phyloP scores from a whole-genome alignment of 2,797 vertebrate genomes.

The Scomberomorus guttatus region DNA sequence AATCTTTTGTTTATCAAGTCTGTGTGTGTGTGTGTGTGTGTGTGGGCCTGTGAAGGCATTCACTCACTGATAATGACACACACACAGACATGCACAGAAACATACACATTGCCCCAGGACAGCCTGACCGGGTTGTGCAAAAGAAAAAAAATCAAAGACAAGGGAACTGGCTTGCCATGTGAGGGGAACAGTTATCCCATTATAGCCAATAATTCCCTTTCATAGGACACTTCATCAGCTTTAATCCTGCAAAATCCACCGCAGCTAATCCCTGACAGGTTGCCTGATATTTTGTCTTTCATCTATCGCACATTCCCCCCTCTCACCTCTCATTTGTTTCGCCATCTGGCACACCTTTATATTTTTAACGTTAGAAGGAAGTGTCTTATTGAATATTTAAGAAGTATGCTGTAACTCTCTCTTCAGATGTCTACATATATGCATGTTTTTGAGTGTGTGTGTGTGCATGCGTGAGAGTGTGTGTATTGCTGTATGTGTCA shows the following conservation, averaged over 20 bases:
- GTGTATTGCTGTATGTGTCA: not conserved
- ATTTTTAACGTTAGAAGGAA: slow-evolving; percentile 13
- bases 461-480: not conserved
- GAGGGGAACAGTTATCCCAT: slow-evolving; percentile 60
- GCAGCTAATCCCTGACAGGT: slow-evolving; percentile 52
- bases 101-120: not conserved
- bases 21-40: slow-evolving; percentile 19
- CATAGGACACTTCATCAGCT: slow-evolving; percentile 63
- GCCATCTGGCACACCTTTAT: not conserved
- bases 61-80: slow-evolving; percentile 17
- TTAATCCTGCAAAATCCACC: slow-evolving; percentile 63
- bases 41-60: slow-evolving; percentile 19
- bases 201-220: slow-evolving; percentile 63
- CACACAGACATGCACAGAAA: slow-evolving; percentile 15
- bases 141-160: slow-evolving; percentile 9
- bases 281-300: slow-evolving; percentile 51
- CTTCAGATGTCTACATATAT: slow-evolving; percentile 13
- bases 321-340: slow-evolving; percentile 21
- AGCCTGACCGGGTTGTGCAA: not conserved
- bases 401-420: slow-evolving; percentile 3
- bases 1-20: slow-evolving; percentile 10
- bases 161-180: slow-evolving; percentile 52
- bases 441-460: not conserved
- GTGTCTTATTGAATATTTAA: slow-evolving; percentile 45
- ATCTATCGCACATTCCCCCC: slow-evolving; percentile 22